A percentile compares a stretch with the other conserved stretches of the same genome.
Conservation (phyloP, 1,140 invertebrate species). For the Nasonia vitripennis region DNA sequence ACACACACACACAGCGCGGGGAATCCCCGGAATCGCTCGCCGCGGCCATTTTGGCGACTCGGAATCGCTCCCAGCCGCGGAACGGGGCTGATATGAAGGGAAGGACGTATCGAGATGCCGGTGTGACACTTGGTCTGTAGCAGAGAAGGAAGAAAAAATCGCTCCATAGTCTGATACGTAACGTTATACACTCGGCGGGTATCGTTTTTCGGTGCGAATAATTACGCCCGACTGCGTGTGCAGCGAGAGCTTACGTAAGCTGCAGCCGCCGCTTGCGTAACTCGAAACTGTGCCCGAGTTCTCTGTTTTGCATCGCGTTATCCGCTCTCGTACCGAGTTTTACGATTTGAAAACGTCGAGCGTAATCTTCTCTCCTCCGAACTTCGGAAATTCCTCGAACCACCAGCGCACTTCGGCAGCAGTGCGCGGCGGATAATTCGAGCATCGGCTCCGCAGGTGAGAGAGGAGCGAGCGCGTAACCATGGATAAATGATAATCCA, state of each 20-base stretch:
- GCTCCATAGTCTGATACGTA: too few relatives aligned
- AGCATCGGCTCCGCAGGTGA: not conserved
- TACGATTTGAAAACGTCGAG: too few relatives aligned
- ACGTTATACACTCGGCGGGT: not conserved
- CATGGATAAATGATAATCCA: slow-evolving; percentile 34
- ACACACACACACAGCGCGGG: too few relatives aligned
- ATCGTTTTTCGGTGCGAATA: not conserved
- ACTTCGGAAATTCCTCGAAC: too few relatives aligned
- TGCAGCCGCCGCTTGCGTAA: not conserved
- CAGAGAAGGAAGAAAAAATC: not conserved
- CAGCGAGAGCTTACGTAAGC: not conserved
- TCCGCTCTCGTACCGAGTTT: too few relatives aligned
- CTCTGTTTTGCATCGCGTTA: not conserved
- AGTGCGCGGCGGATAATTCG: too few relatives aligned
- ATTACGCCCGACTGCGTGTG: not conserved
- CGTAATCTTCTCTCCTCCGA: too few relatives aligned
- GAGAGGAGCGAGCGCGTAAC: not conserved
- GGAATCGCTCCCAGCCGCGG: not conserved
- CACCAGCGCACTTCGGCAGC: too few relatives aligned
- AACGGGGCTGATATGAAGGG: not conserved
- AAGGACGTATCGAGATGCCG: not conserved
- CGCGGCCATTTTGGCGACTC: not conserved
- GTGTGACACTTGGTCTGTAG: too few relatives aligned
- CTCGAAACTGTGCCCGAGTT: not conserved
- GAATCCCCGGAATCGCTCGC: not conserved